Conservation (phyloP, 37 sponge, comb jelly and placozoan genomes). For the Chondrilla cf. caribensis region DNA sequence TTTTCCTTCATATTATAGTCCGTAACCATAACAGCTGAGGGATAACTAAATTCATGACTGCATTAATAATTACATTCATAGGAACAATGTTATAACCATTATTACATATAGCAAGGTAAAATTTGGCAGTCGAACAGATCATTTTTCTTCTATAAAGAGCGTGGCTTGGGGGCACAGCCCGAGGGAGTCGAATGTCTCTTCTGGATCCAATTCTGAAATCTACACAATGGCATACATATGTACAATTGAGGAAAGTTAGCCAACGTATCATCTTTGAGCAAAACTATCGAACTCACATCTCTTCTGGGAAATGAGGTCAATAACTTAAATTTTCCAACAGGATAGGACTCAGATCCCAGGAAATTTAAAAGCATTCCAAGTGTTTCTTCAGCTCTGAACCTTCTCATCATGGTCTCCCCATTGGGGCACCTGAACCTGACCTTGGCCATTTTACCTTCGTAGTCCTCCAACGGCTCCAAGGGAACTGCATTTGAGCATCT, state of each 20-base stretch:
- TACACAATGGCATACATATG: conserved; percentile 7
- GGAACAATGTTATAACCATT: no score
- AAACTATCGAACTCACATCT: conserved; percentile 58
- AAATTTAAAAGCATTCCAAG: conserved; percentile 55
- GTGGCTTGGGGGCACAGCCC: conserved; percentile 75
- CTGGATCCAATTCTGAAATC: conserved; percentile 35
- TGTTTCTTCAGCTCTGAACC: conserved; percentile 63
- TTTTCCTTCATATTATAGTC: background rate
- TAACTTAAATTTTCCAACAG: conserved; percentile 41
- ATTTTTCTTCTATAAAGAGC: conserved; percentile 66
- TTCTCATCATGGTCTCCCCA: conserved; percentile 46
- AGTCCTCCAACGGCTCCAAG: conserved; percentile 46
- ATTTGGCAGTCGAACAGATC: no score
- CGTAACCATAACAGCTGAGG: no score
- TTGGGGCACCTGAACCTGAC: conserved; percentile 68
- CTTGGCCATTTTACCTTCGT: conserved; percentile 38
- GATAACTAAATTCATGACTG: no score
- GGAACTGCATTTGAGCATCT: conserved; percentile 44
- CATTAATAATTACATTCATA: no score
- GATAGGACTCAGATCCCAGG: conserved; percentile 62
- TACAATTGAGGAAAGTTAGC: background rate
- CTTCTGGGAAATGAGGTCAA: conserved; percentile 58
- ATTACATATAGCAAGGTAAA: no score
- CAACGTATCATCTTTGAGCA: background rate
- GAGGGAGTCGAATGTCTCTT: conserved; percentile 43